Conservation (phyloP, 2,797 vertebrate species). For the Adrianichthys oophorus region DNA sequence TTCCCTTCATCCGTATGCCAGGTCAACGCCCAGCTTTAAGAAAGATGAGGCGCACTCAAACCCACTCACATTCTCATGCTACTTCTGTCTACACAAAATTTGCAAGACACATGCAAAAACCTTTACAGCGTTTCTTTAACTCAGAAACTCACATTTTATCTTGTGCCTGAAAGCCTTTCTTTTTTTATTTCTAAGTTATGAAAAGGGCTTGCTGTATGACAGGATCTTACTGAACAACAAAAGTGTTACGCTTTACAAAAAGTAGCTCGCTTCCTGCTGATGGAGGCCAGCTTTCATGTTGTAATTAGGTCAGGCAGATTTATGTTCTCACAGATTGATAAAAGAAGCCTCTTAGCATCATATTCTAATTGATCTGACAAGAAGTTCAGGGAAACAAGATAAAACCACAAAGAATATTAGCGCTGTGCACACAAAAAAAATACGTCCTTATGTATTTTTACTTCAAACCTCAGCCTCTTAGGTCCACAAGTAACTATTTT, state of each 20-base stretch:
- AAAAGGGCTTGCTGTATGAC: constrained; percentile 3
- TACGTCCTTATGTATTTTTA: not conserved
- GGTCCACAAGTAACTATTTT: not conserved
- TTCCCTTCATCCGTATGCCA: constrained; percentile 47
- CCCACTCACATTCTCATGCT: constrained; percentile 2
- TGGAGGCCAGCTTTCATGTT: constrained; percentile 25
- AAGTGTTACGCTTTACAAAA: constrained; percentile 22
- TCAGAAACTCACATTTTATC: not conserved
- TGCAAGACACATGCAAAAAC: constrained; percentile 30
- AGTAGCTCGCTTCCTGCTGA: constrained; percentile 13
- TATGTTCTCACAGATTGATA: constrained; percentile 30
- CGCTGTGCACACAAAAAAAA: not conserved
- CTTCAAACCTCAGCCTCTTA: not conserved
- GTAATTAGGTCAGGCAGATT: constrained; percentile 43
- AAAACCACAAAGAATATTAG: constrained; percentile 22
- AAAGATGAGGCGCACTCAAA: constrained; percentile 10
- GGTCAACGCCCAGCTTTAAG: constrained; percentile 48
- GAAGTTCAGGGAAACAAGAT: constrained; percentile 25
- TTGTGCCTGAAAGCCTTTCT: not conserved
- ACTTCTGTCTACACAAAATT: constrained; percentile 21
- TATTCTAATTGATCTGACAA: constrained; percentile 42
- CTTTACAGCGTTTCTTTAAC: constrained; percentile 5
- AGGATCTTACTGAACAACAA: constrained; percentile 16
- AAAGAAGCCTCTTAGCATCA: constrained; percentile 29
- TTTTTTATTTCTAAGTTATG: constrained; percentile 20